Percentiles rank a stretch among this genome's conserved stretches.
Conservation (phyloP, 2,888 invertebrate genomes). For the Acanthosepion pharaonis region DNA sequence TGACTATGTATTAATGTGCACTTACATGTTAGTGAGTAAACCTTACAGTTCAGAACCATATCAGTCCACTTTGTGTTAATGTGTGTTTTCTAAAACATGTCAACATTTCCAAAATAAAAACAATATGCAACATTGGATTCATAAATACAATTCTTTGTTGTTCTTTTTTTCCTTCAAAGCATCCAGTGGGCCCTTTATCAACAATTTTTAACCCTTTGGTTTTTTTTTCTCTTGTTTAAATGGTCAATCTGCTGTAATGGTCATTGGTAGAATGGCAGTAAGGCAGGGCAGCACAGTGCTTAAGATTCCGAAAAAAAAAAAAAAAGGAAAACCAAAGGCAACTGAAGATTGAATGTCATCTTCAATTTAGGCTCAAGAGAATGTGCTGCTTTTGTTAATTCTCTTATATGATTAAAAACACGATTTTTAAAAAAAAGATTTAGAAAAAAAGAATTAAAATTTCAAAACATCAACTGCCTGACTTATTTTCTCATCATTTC, state of each 20-base stretch:
- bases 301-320: not conserved
- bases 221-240: not conserved
- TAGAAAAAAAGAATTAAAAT: not conserved
- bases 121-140: not conserved
- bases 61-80: not conserved
- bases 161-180: not conserved
- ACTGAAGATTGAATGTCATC: not conserved
- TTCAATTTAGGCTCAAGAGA: not conserved
- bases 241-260: slow-evolving; percentile 8
- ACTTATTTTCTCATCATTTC: not conserved
- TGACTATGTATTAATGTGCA: not conserved
- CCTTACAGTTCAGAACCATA: slow-evolving; percentile 9
- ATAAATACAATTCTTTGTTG: not conserved
- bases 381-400: not conserved
- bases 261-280: not conserved
- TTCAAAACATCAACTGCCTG: not conserved
- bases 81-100: not conserved
- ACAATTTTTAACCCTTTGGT: not conserved
- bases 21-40: slow-evolving; percentile 3
- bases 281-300: not conserved
- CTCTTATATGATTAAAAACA: not conserved
- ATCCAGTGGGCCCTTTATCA: not conserved
- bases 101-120: not conserved
- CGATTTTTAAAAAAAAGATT: not conserved
- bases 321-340: no score